These are phyloP conservation scores for Danaus melanippus DNA, from an alignment of 1,140 invertebrate species.

Conservation along the genomic window DNA sequence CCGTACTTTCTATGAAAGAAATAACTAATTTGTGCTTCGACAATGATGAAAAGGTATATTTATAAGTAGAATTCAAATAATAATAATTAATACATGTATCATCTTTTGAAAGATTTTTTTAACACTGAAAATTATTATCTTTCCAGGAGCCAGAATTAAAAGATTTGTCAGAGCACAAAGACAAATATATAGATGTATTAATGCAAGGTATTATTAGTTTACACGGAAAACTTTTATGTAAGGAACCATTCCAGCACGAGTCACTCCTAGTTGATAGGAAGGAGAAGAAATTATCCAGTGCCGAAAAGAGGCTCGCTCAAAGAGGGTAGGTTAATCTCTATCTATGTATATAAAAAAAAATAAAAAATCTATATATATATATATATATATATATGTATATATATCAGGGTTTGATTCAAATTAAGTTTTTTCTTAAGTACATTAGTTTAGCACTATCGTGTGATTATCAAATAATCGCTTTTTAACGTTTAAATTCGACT, in stretches of 20 bases:
- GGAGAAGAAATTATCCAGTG: conserved; percentile 94
- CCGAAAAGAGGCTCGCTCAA: conserved; percentile 94
- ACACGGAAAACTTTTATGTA: conserved; percentile 81
- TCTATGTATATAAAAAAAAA: too few species aligned
- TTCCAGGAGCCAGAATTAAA: conserved; percentile 77
- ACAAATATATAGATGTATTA: conserved; percentile 86
- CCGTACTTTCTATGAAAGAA: conserved; percentile 94
- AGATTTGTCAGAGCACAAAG: conserved; percentile 79
- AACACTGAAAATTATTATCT: conserved; percentile 3
- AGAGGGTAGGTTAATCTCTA: conserved; percentile 73
- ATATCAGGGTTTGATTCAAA: too few species aligned
- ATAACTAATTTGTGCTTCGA: conserved; percentile 95
- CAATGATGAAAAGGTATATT: conserved; percentile 83
- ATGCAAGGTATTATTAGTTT: conserved; percentile 81
- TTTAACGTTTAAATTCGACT: too few species aligned
- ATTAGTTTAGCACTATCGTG: background rate
- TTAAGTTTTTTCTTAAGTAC: background rate
- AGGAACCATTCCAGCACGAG: conserved; percentile 97
- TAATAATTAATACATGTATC: conserved; percentile 1
- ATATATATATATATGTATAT: too few species aligned
- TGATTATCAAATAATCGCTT: too few species aligned
- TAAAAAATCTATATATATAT: too few species aligned
- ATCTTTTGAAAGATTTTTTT: too few species aligned
- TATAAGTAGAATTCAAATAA: background rate
- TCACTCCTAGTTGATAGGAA: conserved; percentile 95